Base-by-base conservation (phyloP, 2,113 vertebrate species). In the Brachyhypopomus occidentalis region DNA sequence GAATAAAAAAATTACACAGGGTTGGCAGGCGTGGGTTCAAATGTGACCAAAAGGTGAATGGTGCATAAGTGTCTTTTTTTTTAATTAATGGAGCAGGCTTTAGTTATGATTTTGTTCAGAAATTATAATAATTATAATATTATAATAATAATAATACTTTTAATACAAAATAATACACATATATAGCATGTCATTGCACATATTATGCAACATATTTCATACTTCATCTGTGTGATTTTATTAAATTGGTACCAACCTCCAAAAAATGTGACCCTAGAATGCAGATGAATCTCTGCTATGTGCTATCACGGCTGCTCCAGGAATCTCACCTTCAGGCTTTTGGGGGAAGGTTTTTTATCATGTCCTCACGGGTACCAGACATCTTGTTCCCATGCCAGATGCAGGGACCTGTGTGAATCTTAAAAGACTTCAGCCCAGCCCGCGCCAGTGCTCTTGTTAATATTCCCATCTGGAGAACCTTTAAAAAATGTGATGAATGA, bases 401-500 rank as follows among this genome's bases (percentile, higher is more conserved):
- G 85, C 88, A 78, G 82, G 48, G 4, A 23, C 22, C 34, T 69
- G 52, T 78, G 81, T 88, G 82, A 87, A 89, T 88, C 73, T 85
- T 88, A 86, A 75, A 75, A 86, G 82, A 88, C 85, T 88, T 83
- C 72, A 86, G 88, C 77, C 30, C 30, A n/a, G n/a, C n/a, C 30
- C 20, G 62, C 55, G 55, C 83, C 85, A 89, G 86, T 88, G 77
- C 84, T 73, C 84, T 89, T 83, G 84, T 89, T 91, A 90, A 92
- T 92, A 92, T 89, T 87, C 87, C 84, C 85, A 84, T 89, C 80
- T 87, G 85, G 86, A 88, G 80, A 90, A 87, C 79, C 82, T 82
- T 91, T 88, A 88, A 91, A 92, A 92, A 84, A 85, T 72, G 82
- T 88, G 91, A 91, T 92, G 84, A 92, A 92, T 91, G 86, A 88